These are phyloP conservation scores for Cephus spinipes DNA, from an alignment of 2,888 invertebrate species.

Conservation along the genomic window DNA sequence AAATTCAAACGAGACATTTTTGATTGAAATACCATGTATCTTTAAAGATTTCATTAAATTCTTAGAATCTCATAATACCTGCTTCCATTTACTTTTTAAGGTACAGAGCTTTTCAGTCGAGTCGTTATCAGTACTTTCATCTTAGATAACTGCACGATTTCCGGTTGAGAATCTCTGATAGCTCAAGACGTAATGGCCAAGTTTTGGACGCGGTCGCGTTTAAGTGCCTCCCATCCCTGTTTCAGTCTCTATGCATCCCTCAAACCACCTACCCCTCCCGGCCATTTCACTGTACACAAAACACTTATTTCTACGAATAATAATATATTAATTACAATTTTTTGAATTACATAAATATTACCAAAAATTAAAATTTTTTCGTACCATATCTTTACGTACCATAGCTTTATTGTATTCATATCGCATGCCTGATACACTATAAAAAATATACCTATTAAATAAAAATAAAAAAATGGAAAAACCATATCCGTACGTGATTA, in stretches of 20 bases:
- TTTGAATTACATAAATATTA: background rate
- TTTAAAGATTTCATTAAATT: background rate
- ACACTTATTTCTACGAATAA: slow-evolving; percentile 20
- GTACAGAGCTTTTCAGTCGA: background rate
- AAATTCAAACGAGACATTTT: background rate
- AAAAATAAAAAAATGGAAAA: background rate
- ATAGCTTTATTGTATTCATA: background rate
- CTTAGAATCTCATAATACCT: background rate
- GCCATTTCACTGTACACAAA: slow-evolving; percentile 12
- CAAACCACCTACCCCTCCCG: slow-evolving; percentile 23
- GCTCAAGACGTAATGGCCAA: slow-evolving; percentile 57
- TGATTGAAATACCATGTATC: background rate
- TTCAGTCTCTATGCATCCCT: slow-evolving; percentile 27
- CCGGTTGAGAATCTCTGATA: slow-evolving; percentile 45
- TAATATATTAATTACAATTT: background rate
- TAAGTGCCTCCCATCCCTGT: slow-evolving; percentile 45
- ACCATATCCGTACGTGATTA: background rate
- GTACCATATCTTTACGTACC: background rate
- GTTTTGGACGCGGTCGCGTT: slow-evolving; percentile 56
- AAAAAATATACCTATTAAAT: background rate
- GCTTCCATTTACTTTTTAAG: background rate
- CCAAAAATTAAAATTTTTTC: background rate
- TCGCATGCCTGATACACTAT: background rate
- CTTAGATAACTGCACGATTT: background rate
- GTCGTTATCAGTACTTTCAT: background rate